These are phyloP conservation scores for Centroberyx gerrardi DNA, from an alignment of 2,797 vertebrate genomes.

Conservation along the genomic window DNA sequence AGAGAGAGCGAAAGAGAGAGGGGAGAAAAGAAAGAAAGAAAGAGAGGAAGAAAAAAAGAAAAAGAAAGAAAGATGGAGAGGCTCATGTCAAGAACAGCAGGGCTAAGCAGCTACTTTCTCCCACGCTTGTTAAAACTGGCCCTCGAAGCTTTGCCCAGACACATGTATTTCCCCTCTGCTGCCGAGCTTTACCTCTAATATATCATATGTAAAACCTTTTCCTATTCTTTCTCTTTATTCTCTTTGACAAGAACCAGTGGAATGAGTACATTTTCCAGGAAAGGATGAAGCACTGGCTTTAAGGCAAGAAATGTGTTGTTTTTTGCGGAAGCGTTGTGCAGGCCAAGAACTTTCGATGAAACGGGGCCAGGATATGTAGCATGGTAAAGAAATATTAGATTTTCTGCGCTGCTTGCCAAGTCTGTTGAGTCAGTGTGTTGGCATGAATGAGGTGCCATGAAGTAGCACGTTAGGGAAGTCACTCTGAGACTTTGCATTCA, in stretches of 20 bases:
- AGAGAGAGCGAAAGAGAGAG: conserved; percentile 20
- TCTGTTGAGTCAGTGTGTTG: conserved; percentile 30
- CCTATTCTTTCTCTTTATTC: background rate
- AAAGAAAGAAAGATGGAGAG: conserved; percentile 22
- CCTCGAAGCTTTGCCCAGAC: background rate
- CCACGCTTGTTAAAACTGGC: background rate
- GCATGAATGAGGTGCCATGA: conserved; percentile 50
- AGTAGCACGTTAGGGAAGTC: conserved; percentile 42
- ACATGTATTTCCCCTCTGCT: conserved; percentile 7
- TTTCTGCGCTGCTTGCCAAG: conserved; percentile 41
- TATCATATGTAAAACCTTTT: background rate
- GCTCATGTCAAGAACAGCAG: conserved; percentile 26
- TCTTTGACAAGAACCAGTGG: background rate
- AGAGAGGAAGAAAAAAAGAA: conserved; percentile 22
- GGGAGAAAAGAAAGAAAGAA: background rate
- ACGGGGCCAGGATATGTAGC: background rate
- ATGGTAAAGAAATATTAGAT: background rate
- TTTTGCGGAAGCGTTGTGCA: background rate
- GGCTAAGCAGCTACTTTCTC: background rate
- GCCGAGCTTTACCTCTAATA: conserved; percentile 1
- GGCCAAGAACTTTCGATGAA: background rate
- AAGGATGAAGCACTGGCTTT: background rate
- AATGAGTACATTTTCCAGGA: background rate
- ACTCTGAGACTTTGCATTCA: conserved; percentile 50
- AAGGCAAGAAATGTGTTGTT: background rate